Base-by-base conservation (phyloP, 2,113 vertebrate species). In the Esox niger region DNA sequence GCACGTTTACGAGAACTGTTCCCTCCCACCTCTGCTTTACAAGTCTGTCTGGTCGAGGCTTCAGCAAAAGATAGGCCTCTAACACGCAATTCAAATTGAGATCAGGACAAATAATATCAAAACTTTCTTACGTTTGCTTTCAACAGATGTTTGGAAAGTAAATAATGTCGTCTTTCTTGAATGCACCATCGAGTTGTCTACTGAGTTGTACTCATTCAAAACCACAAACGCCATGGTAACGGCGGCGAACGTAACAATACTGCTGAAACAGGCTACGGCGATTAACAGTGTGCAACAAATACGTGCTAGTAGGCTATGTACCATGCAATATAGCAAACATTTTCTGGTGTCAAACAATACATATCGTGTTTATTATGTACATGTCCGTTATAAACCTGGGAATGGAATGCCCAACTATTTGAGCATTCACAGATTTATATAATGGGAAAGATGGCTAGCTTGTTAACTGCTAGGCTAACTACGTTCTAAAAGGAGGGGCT, bases 401-500 rank as follows among this genome's bases (percentile, higher is more conserved):
- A 21, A 1, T 5, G 1, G n/a, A 21, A 52, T n/a, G n/a, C n/a
- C 47, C 6, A 52, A 52, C n/a, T 1, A 43, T 5, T 2, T 27
- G 5, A 29, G 20, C 55, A 17, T 57, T 60, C 29, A 32, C 4
- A 32, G 20, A 9, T 57, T 57, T 27, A 11, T 20, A 20, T 21
- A 70, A 69, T 17, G 11, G 70, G 60, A 52, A 33, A 54, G 56
- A 15, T 60, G 21, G 61, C n/a, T 66, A 52, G 25, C 56, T n/a
- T 21, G 30, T n/a, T 30, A 66, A 21, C 65, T 25, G 52, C 38
- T 46, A 58, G 20, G 49, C 23, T 27, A 43, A 47, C 58, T 33
- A 46, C n/a, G 47, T 57, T 29, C n/a, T 69, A 69, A 86, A 86
- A 89, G 83, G 91, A 90, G 85, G 88, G 85, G 87, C 83, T 86